Evolutionary conservation across 2,113 vertebrate species (phyloP).

Genomic region (Thunnus maccoyii): DNA sequence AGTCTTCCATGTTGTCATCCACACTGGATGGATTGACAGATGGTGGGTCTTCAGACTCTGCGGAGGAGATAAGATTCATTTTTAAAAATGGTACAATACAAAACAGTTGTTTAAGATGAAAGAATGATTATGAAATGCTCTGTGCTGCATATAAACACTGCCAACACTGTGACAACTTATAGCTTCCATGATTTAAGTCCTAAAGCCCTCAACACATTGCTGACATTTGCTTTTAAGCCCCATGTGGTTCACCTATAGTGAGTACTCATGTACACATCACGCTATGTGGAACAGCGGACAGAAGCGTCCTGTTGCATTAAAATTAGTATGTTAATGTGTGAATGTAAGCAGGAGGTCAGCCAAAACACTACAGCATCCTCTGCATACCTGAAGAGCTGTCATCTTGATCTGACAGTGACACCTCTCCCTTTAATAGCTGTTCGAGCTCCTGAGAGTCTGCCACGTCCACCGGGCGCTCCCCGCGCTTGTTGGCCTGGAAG

Average conservation of each 20-base stretch:
- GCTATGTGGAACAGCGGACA: not conserved
- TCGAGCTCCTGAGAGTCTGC: constrained; percentile 97
- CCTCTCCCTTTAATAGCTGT: constrained; percentile 93
- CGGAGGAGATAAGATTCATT: not conserved
- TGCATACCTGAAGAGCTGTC: constrained; percentile 94
- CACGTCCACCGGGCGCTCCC: constrained; percentile 97
- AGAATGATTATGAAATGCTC: not conserved
- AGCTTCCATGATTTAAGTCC: not conserved
- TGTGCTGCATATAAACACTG: not conserved
- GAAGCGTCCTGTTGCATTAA: not conserved
- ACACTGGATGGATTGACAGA: constrained; percentile 97
- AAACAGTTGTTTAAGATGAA: too few species aligned
- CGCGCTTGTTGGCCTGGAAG: constrained; percentile 97
- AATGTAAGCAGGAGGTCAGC: not conserved
- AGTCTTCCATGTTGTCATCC: constrained; percentile 94
- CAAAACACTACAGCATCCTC: not conserved
- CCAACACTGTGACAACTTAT: not conserved
- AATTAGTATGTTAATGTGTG: not conserved
- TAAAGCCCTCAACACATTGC: not conserved
- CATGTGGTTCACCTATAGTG: not conserved
- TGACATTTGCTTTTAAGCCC: not conserved
- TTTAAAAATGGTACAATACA: too few species aligned
- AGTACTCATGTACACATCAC: not conserved
- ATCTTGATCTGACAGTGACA: constrained; percentile 92
- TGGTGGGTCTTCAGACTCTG: constrained; percentile 95